Base-by-base conservation (phyloP, 1,140 invertebrate genomes). In the Mamestra configurata region DNA sequence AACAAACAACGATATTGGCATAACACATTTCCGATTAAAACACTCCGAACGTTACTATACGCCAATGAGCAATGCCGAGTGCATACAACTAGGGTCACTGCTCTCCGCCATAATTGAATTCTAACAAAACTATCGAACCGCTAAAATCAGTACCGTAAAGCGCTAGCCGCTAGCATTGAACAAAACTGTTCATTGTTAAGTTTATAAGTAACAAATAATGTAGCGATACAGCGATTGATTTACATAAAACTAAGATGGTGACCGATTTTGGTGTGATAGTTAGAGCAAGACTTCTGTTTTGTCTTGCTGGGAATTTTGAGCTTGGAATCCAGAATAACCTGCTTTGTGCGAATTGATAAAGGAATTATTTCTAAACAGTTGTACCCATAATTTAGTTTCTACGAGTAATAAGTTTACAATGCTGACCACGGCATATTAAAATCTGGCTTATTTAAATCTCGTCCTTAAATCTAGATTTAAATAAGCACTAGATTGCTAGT, bases 111-210 rank as follows among this genome's bases (percentile, higher is more conserved):
- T 76, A 76, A 76, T 76, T 76, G 73, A 76, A 76, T 76, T 76
- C 73, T 76, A 76, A 76, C 73, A 76, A 76, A 76, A 76, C 73
- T 76, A 76, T 76, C 73, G 73, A 76, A 76, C 55, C 73, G 57
- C 37, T 76, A 76, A 31, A 76, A 76, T 76, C 73, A 59, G 57
- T 64, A 76, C 73, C 73, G 73, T 76, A 76, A 61, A 76, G 57
- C 55, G 73, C 22, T 31, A 31, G 20, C 22, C 20, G 73, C 43
- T 22, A 15, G 68, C 27, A 71, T 51, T 53, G 22, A 51, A 35
- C 68, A 31, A 53, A 71, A 71, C 68, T 49, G 68, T 71, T 43
- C 43, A 71, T 53, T 51, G 43, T 71, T 71, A 31, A 27, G 66
- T 70, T 70, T 51, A 53, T 35, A 53, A 71, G n/a, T 71, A 71